These are phyloP conservation scores for Cylas formicarius DNA, from an alignment of 1,140 invertebrate genomes.

Conservation along the genomic window DNA sequence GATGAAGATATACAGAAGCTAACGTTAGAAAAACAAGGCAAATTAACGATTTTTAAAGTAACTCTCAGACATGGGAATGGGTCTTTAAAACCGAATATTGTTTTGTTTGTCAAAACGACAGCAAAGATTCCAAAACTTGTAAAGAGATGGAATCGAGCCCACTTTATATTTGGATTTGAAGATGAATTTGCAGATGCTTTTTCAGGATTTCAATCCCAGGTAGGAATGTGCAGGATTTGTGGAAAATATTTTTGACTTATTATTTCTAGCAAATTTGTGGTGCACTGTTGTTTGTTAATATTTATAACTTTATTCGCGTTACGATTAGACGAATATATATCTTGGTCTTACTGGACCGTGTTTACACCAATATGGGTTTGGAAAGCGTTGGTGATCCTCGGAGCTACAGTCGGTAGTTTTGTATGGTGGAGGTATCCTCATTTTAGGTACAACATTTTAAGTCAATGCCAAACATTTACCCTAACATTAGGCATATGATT, in stretches of 20 bases:
- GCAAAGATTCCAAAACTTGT: too few relatives aligned
- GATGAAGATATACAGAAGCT: too few relatives aligned
- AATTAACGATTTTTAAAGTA: too few relatives aligned
- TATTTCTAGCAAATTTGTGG: conserved; percentile 85
- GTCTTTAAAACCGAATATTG: too few relatives aligned
- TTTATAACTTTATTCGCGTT: conserved; percentile 87
- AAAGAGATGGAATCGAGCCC: too few relatives aligned
- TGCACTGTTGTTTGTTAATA: conserved; percentile 83
- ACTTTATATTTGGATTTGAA: too few relatives aligned
- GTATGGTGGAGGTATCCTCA: conserved; percentile 94
- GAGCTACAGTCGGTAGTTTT: conserved; percentile 82
- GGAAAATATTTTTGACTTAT: conserved; percentile 27
- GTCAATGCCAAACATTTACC: conserved; percentile 1
- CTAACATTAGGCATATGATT: conserved; percentile 29
- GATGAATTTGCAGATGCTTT: conserved; percentile 84
- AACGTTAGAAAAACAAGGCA: too few relatives aligned
- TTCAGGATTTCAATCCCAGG: conserved; percentile 91
- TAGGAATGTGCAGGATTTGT: conserved; percentile 40
- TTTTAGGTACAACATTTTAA: conserved; percentile 57
- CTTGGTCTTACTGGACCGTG: conserved; percentile 91
- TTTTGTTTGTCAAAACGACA: too few relatives aligned
- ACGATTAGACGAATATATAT: conserved; percentile 74
- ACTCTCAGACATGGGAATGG: too few relatives aligned
- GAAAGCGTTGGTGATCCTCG: conserved; percentile 85
- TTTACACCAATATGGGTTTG: conserved; percentile 95